These are phyloP conservation scores for Sminthurinus aureus DNA, from an alignment of 2,888 invertebrate species.

Conservation along the genomic window DNA sequence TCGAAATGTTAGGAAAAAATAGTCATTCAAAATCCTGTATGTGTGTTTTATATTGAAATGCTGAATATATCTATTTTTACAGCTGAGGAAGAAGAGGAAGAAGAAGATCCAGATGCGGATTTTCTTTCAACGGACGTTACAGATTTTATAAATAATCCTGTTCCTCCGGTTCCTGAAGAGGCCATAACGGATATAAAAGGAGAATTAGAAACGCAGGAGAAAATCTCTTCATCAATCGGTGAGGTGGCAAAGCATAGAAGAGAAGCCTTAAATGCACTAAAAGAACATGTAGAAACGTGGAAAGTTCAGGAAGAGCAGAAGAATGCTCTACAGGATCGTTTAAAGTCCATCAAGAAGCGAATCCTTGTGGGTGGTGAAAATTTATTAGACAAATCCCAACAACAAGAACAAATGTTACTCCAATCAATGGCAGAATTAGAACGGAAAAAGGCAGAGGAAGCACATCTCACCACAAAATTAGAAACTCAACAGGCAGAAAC, in stretches of 20 bases:
- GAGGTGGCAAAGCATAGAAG: slow-evolving; percentile 47
- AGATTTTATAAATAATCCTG: slow-evolving; percentile 16
- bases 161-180: slow-evolving; percentile 31
- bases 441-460: slow-evolving; percentile 71
- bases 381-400: slow-evolving; percentile 93
- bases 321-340: slow-evolving; percentile 68
- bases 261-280: slow-evolving; percentile 49
- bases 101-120: slow-evolving; percentile 46
- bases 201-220: slow-evolving; percentile 53
- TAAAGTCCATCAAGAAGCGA: slow-evolving; percentile 87
- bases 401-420: slow-evolving; percentile 87
- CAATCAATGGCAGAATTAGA: slow-evolving; percentile 85
- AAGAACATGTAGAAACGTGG: slow-evolving; percentile 51
- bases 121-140: slow-evolving; percentile 26
- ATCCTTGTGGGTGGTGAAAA: slow-evolving; percentile 98
- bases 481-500: slow-evolving; percentile 89
- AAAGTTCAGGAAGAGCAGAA: slow-evolving; percentile 52
- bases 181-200: slow-evolving; percentile 50
- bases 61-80: not conserved
- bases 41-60: not conserved
- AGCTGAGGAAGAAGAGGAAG: slow-evolving; percentile 40
- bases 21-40: no score
- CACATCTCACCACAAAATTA: slow-evolving; percentile 79
- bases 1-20: no score
- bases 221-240: slow-evolving; percentile 47